Evolutionary conservation across 2,888 invertebrate species (phyloP), one percentile per base, ranked within the genome.

Genomic region (Spodoptera littoralis): DNA sequence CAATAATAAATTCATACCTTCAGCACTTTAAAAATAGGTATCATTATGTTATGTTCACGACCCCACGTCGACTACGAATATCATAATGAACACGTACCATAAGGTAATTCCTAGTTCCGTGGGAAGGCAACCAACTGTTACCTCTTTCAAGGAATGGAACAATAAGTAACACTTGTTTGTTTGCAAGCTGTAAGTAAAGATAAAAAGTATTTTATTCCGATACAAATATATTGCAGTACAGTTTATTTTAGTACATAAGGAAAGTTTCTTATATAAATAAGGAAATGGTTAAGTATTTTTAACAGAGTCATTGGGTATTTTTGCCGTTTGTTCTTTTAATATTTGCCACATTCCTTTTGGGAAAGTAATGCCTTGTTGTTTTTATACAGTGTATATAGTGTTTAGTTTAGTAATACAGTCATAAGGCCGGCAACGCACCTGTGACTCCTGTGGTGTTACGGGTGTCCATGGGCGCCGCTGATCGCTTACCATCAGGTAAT

Each of bases 141-240:
- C 46, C 46, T 51, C 45, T 50, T 63, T 43, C 50, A 11, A 42
- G 1, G 18, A 45, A 43, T 51, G 50, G 59, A 60, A 58, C 54
- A 59, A 51, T 59, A 11, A 56, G 52, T 55, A 44, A 52, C 12
- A 11, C 27, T 46, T 62, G 58, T 73, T 62, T 70, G 51, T 61
- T 60, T 51, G 44, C 52, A 41, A 51, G 42, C 3, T 44, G 11
- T 41, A 42, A 43, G 11, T 27, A 43, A 48, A 65, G 56, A 68
- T 58, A 73, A 61, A 30, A 51, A 42, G 27, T 57, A 49, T 60
- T 67, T 48, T 67, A 48, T 58, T 56, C 46, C 43, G 45, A 43
- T 72, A 59, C 60, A 67, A 54, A 65, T 61, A 46, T 27, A 49
- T 18, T n/a, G 12, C 45, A 51, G 11, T n/a, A 11, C 45, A 51